Percentiles rank a stretch among this genome's conserved stretches.
Evolutionary conservation across 2,888 invertebrate genomes (phyloP).

Genomic region (Drosophila pegasa): DNA sequence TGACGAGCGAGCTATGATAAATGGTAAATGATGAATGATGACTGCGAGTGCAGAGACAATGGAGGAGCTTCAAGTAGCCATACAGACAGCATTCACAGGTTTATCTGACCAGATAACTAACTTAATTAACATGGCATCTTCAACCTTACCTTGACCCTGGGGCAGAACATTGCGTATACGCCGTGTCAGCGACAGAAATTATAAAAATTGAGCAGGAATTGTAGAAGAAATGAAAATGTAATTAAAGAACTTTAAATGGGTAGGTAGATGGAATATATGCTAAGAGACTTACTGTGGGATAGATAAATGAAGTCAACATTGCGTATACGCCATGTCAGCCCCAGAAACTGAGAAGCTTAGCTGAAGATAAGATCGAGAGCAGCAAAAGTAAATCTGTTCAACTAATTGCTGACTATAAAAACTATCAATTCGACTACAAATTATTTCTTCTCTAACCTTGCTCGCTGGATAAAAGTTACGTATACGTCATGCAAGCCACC

Average conservation of each 20-base stretch:
- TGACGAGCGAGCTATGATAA: slow-evolving; percentile 58
- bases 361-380: not conserved
- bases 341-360: not conserved
- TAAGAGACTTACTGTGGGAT: too few relatives aligned
- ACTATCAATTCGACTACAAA: not conserved
- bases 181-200: not conserved
- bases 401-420: not conserved
- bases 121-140: slow-evolving; percentile 1
- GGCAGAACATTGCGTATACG: not conserved
- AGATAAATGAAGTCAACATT: too few relatives aligned
- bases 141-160: not conserved
- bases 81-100: slow-evolving; percentile 18
- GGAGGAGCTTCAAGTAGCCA: slow-evolving; percentile 29
- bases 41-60: slow-evolving; percentile 60
- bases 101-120: slow-evolving; percentile 31
- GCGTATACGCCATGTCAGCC: not conserved
- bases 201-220: not conserved
- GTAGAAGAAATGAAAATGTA: not conserved
- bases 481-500: not conserved
- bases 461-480: slow-evolving; percentile 12
- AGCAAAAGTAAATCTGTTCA: not conserved
- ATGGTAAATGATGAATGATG: slow-evolving; percentile 58
- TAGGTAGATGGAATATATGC: not conserved
- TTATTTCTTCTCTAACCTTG: slow-evolving; percentile 47
- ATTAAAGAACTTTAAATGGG: not conserved